Conservation (phyloP, 2,797 vertebrate genomes). For the Dermochelys coriacea region DNA sequence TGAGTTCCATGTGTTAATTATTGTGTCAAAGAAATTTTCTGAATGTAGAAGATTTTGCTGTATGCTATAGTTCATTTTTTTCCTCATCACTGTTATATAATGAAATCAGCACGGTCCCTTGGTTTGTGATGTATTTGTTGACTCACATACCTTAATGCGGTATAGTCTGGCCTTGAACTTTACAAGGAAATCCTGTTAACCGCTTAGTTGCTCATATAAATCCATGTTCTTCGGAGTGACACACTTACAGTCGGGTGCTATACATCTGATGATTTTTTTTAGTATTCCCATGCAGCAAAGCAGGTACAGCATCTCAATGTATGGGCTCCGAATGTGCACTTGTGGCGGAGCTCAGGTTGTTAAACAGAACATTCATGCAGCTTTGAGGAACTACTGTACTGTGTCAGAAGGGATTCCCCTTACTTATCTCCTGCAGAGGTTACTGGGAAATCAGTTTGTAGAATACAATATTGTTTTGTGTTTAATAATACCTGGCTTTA, state of each 20-base stretch:
- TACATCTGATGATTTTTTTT: neutral
- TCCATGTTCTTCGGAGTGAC: neutral
- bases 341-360: neutral
- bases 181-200: neutral
- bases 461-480: neutral
- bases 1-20: too few relatives aligned
- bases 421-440: neutral
- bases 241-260: neutral
- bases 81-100: neutral
- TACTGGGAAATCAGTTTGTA: neutral
- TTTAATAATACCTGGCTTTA: neutral
- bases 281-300: neutral
- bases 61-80: neutral
- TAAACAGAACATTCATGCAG: fast-evolving
- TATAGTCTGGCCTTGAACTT: neutral
- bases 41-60: neutral
- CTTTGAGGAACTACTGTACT: neutral
- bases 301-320: neutral
- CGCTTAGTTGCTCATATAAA: neutral
- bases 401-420: neutral
- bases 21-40: neutral
- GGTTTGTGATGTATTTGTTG: neutral
- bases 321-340: neutral
- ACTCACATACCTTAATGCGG: neutral
- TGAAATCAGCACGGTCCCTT: neutral